These are phyloP conservation scores for Leptobrachium leishanense DNA, from an alignment of 2,113 vertebrate genomes.

Conservation along the genomic window DNA sequence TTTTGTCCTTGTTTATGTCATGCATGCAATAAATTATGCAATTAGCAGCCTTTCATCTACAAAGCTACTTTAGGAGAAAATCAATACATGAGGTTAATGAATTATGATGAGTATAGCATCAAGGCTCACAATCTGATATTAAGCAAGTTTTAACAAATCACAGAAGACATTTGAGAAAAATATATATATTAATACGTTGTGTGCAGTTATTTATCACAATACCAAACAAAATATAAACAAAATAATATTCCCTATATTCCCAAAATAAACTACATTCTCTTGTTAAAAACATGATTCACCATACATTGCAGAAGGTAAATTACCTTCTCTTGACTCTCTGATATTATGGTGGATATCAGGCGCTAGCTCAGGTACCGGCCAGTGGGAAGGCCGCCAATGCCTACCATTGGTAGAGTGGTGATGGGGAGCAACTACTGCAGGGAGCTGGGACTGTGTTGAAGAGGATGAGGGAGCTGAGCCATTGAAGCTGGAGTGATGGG, in stretches of 20 bases:
- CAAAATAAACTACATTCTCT: too few relatives aligned
- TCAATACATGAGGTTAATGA: slow-evolving; percentile 20
- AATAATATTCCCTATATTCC: slow-evolving; percentile 34
- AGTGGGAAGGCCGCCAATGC: too few relatives aligned
- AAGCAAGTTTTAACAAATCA: neutral
- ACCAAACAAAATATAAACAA: slow-evolving; percentile 51
- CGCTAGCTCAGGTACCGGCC: too few relatives aligned
- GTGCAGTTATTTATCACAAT: slow-evolving; percentile 69
- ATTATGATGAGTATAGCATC: slow-evolving; percentile 6
- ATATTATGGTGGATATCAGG: too few relatives aligned
- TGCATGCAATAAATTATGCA: slow-evolving; percentile 28
- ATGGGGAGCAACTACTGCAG: too few relatives aligned
- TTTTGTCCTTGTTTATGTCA: slow-evolving; percentile 9
- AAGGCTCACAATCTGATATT: neutral
- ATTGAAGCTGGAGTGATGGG: too few relatives aligned
- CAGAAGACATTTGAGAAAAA: neutral
- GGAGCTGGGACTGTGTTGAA: too few relatives aligned
- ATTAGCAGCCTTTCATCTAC: slow-evolving; percentile 7
- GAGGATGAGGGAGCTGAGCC: too few relatives aligned
- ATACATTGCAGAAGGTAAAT: too few relatives aligned
- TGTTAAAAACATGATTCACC: too few relatives aligned
- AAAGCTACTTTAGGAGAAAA: slow-evolving; percentile 19
- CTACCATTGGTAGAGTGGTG: too few relatives aligned
- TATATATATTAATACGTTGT: slow-evolving; percentile 64
- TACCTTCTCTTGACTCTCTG: too few relatives aligned